A percentile compares a stretch with the other conserved stretches of the same genome.
These are phyloP conservation scores for Malacoctenus gilli DNA, from an alignment of 2,797 vertebrate genomes.

Conservation along the genomic window DNA sequence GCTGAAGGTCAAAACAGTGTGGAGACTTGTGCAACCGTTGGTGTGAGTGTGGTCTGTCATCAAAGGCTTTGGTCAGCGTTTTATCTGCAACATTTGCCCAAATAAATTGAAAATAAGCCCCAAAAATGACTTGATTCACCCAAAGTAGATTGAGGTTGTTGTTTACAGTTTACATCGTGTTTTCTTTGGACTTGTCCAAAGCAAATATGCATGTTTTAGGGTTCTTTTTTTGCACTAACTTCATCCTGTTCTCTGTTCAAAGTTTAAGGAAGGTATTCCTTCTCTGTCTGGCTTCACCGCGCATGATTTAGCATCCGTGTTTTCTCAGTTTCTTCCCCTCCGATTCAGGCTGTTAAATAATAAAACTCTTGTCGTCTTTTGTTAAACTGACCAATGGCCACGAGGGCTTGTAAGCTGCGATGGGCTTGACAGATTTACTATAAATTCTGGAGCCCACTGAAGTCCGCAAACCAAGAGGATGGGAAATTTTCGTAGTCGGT, in stretches of 20 bases:
- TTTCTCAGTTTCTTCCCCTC: not conserved
- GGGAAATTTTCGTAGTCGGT: not conserved
- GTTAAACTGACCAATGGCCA: slow-evolving; percentile 7
- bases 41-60: no score
- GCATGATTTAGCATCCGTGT: slow-evolving; percentile 7
- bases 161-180: slow-evolving; percentile 42
- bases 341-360: slow-evolving; percentile 1
- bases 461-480: not conserved
- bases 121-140: no score
- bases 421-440: not conserved
- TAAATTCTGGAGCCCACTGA: no score
- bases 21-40: no score
- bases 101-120: no score
- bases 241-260: slow-evolving; percentile 9
- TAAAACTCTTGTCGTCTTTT: slow-evolving; percentile 1
- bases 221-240: no score
- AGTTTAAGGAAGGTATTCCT: not conserved
- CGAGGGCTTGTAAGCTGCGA: not conserved
- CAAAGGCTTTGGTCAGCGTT: no score
- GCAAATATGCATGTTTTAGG: no score
- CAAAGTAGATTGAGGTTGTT: no score
- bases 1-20: no score
- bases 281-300: not conserved
- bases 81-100: no score
- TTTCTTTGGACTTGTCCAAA: slow-evolving; percentile 19